phyloP scores from a whole-genome alignment of 2,888 invertebrate genomes.

The Orthosia gothica region DNA sequence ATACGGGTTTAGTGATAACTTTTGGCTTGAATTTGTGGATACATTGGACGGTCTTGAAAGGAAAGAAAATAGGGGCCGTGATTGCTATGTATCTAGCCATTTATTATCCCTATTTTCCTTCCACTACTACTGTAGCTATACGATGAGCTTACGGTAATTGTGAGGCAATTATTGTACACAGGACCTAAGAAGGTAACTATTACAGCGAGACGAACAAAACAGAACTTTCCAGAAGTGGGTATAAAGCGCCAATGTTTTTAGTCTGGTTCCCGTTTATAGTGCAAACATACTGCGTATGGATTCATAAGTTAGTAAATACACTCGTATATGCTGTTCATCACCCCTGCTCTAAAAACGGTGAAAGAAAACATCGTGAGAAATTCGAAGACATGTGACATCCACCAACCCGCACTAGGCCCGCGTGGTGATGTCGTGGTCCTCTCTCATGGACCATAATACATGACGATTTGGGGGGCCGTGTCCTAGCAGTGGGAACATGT shows the following conservation, averaged over 20 bases:
- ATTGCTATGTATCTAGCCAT: slow-evolving; percentile 19
- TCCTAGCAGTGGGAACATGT: no score
- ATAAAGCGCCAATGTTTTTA: not conserved
- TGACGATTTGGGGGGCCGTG: no score
- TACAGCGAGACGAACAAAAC: not conserved
- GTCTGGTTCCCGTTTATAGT: not conserved
- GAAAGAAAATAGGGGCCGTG: slow-evolving; percentile 1
- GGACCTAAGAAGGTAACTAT: not conserved
- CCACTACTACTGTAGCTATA: not conserved
- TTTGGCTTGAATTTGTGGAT: slow-evolving; percentile 14
- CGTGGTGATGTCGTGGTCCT: no score
- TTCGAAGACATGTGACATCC: no score
- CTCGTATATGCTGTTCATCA: no score
- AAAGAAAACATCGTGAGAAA: no score
- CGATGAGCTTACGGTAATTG: not conserved
- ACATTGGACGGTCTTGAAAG: slow-evolving; percentile 4
- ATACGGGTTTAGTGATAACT: slow-evolving; percentile 30
- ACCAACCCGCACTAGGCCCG: no score
- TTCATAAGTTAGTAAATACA: not conserved
- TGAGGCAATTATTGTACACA: slow-evolving; percentile 12
- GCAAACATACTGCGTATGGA: not conserved
- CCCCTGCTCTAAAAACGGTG: no score
- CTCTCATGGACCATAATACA: no score
- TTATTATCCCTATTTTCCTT: not conserved
- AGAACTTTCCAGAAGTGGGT: not conserved